A percentile compares a stretch with the other conserved stretches of the same genome.
These are phyloP conservation scores for Ophion ventricosus DNA, from an alignment of 2,888 invertebrate genomes.

Conservation along the genomic window DNA sequence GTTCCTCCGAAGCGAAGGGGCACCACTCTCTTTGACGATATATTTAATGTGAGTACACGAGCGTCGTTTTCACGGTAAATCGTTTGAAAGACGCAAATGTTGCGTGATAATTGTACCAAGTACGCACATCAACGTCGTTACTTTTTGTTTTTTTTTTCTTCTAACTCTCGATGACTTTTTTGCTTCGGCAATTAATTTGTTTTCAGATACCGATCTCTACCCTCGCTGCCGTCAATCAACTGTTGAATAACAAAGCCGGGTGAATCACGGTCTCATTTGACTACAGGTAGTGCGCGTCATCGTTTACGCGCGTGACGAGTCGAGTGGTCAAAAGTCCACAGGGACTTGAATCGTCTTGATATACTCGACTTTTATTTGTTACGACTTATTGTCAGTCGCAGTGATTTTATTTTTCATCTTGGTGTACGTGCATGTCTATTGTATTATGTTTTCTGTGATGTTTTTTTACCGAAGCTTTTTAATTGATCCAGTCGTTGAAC, in stretches of 20 bases:
- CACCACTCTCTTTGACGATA: conserved; percentile 85
- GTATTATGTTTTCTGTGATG: conserved; percentile 19
- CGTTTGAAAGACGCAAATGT: background rate
- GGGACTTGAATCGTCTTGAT: conserved; percentile 42
- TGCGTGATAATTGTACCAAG: conserved; percentile 2
- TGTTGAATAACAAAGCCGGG: conserved; percentile 85
- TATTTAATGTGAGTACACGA: conserved; percentile 86
- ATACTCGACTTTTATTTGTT: conserved; percentile 57
- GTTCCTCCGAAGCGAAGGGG: conserved; percentile 14
- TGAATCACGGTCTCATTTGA: conserved; percentile 52
- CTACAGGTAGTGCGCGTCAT: background rate
- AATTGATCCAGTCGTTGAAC: background rate
- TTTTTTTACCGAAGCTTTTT: conserved; percentile 6
- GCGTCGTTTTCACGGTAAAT: background rate
- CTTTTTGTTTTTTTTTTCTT: conserved; percentile 57
- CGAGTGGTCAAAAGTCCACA: conserved; percentile 10
- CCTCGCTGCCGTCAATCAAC: conserved; percentile 87
- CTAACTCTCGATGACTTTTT: conserved; percentile 70
- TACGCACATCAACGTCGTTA: conserved; percentile 9
- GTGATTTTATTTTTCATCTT: background rate
- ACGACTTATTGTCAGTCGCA: conserved; percentile 7
- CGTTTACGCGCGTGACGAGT: conserved; percentile 18
- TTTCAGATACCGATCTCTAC: conserved; percentile 88
- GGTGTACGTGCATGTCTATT: conserved; percentile 10
- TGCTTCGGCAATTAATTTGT: conserved; percentile 33